Base-by-base conservation (phyloP, 2,113 vertebrate species). In the Macroglossus sobrinus region DNA sequence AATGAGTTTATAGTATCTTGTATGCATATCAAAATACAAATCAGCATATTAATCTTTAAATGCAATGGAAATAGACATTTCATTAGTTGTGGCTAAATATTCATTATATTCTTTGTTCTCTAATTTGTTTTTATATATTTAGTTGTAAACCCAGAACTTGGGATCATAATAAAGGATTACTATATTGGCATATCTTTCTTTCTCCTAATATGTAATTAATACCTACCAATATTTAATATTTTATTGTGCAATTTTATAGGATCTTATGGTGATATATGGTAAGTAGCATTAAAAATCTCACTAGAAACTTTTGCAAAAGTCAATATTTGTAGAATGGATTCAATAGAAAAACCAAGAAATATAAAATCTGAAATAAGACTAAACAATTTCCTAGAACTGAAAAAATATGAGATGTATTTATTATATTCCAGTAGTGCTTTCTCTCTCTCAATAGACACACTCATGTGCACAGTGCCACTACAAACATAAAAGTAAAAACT, bases 401-500 rank as follows among this genome's bases (percentile, higher is more conserved):
- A 38, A 95, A 93, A 91, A 82, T 74, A 61, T 68, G 24, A 84
- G 28, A 75, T 35, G 47, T 40, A 47, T 45, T 91, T 28, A 68
- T 81, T 81, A 19, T 75, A 69, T 91, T 86, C 50, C 85, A 79
- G 35, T 24, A 50, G 63, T 95, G 40, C 7, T 68, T 68, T 7
- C 86, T 86, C 38, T 75, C 22, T 81, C 38, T 81, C 22, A 15
- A 2, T 13, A 38, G 14, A 15, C 43, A 50, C 5, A 38, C n/a
- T 11, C 11, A 47, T n/a, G 28, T n/a, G 2, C 3, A 61, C 12
- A 40, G 33, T 91, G 47, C 14, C 35, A 63, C 87, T 89, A 55
- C 78, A 76, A 92, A 92, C 86, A 94, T 88, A 79, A 53, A 63
- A 75, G 76, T 35, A 84, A 75, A 95, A 71, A 71, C 57, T 66